phyloP scores from a whole-genome alignment of 2,888 invertebrate genomes.

The Sphaerophoria rueppellii region DNA sequence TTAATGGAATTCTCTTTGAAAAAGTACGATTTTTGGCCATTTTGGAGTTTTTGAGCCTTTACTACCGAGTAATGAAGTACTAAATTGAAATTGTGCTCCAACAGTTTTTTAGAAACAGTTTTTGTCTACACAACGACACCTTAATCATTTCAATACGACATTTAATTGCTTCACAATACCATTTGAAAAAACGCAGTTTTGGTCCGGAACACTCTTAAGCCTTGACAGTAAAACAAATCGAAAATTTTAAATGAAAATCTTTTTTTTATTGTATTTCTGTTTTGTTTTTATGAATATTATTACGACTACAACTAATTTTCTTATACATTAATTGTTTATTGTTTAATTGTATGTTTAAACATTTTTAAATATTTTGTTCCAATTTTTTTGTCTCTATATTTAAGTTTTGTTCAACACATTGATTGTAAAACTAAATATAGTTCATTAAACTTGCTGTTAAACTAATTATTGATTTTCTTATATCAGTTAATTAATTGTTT shows the following conservation, averaged over 20 bases:
- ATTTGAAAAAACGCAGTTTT: too few relatives aligned
- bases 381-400: conserved; percentile 19
- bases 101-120: too few relatives aligned
- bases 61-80: too few relatives aligned
- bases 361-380: conserved; percentile 14
- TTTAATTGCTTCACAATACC: too few relatives aligned
- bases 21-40: too few relatives aligned
- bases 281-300: conserved; percentile 50
- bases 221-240: neutral
- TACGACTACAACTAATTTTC: conserved; percentile 63
- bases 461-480: conserved; percentile 55
- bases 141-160: too few relatives aligned
- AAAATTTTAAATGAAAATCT: conserved; percentile 58
- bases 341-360: conserved; percentile 1
- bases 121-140: too few relatives aligned
- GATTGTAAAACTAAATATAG: conserved; percentile 66
- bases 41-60: too few relatives aligned
- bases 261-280: conserved; percentile 51
- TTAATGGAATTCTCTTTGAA: too few relatives aligned
- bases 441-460: conserved; percentile 47
- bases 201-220: too few relatives aligned
- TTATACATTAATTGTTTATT: conserved; percentile 64
- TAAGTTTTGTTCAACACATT: conserved; percentile 52
- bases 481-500: conserved; percentile 23
- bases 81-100: too few relatives aligned